These are phyloP conservation scores for Pteria penguin DNA, from an alignment of 2,888 invertebrate genomes.

Conservation along the genomic window DNA sequence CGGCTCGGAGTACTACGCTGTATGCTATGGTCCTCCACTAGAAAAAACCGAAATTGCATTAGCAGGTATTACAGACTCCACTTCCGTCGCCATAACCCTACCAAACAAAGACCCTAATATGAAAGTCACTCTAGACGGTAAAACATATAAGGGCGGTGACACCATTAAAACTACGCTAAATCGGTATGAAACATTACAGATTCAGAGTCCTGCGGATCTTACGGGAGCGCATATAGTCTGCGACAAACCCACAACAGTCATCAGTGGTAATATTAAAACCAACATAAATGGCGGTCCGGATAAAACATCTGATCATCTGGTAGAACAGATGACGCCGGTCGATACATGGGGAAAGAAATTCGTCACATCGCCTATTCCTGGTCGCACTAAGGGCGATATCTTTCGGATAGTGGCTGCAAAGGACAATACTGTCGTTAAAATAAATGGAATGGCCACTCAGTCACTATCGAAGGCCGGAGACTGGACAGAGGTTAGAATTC, in stretches of 20 bases:
- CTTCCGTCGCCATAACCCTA: slow-evolving; percentile 49
- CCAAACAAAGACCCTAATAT: slow-evolving; percentile 40
- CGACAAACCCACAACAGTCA: slow-evolving; percentile 62
- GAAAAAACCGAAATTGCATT: slow-evolving; percentile 53
- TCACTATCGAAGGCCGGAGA: slow-evolving; percentile 37
- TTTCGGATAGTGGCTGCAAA: slow-evolving; percentile 61
- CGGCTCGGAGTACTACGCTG: slow-evolving; percentile 57
- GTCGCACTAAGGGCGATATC: slow-evolving; percentile 65
- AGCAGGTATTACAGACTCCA: slow-evolving; percentile 45
- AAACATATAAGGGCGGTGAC: slow-evolving; percentile 52
- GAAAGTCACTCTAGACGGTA: slow-evolving; percentile 46
- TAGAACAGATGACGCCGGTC: slow-evolving; percentile 67
- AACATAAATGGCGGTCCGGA: slow-evolving; percentile 40
- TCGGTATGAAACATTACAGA: slow-evolving; percentile 52
- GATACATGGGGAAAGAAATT: slow-evolving; percentile 72
- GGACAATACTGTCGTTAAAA: slow-evolving; percentile 51
- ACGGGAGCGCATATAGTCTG: slow-evolving; percentile 64
- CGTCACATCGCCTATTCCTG: slow-evolving; percentile 65
- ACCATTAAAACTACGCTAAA: slow-evolving; percentile 49
- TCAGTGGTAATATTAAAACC: slow-evolving; percentile 65
- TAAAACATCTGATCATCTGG: slow-evolving; percentile 54
- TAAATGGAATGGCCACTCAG: slow-evolving; percentile 34
- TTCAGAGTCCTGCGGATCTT: slow-evolving; percentile 60
- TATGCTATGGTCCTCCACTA: slow-evolving; percentile 45
- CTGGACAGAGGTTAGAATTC: slow-evolving; percentile 35